Percentiles rank a stretch among this genome's conserved stretches.
These are phyloP conservation scores for Caenorhabditis sulstoni DNA, from an alignment of 2,888 invertebrate species.

Conservation along the genomic window DNA sequence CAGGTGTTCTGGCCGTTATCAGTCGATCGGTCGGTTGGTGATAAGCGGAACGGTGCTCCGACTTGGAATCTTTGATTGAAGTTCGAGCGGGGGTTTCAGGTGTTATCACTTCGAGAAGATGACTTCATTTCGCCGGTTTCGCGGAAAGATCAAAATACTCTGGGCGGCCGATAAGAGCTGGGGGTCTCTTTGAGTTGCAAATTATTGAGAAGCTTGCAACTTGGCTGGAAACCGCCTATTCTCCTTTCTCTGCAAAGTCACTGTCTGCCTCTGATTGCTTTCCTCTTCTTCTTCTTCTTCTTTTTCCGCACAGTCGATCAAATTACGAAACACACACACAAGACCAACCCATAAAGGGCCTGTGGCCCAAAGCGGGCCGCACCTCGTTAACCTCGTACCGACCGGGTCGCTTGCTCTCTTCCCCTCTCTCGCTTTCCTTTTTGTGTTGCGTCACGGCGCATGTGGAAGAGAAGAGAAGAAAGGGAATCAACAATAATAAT, in stretches of 20 bases:
- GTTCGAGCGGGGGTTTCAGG: not conserved
- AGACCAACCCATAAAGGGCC: conserved; percentile 14
- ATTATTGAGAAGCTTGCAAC: conserved; percentile 18
- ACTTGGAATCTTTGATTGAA: no score
- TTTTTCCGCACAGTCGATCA: conserved; percentile 31
- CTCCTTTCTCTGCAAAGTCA: not conserved
- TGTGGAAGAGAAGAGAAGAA: conserved; percentile 6
- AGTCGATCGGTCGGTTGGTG: conserved; percentile 20
- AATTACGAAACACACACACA: conserved; percentile 45
- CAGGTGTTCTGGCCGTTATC: conserved; percentile 43
- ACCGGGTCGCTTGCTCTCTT: not conserved
- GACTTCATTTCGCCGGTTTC: not conserved
- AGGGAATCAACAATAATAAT: conserved; percentile 14
- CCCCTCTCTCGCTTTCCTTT: conserved; percentile 9
- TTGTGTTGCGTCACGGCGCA: conserved; percentile 40
- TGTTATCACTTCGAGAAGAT: conserved; percentile 1
- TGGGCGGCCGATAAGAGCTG: not conserved
- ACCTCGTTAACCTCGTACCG: conserved; percentile 51
- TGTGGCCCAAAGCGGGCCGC: conserved; percentile 35
- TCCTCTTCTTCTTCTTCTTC: not conserved
- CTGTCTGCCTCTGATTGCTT: no score
- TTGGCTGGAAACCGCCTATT: no score
- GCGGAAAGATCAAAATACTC: conserved; percentile 14
- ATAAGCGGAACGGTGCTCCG: conserved; percentile 36
- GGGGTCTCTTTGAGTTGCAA: conserved; percentile 6